Evolutionary conservation across 2,113 vertebrate species (phyloP), one percentile per base, ranked within the genome.

Genomic region (Sclerurus mexicanus): DNA sequence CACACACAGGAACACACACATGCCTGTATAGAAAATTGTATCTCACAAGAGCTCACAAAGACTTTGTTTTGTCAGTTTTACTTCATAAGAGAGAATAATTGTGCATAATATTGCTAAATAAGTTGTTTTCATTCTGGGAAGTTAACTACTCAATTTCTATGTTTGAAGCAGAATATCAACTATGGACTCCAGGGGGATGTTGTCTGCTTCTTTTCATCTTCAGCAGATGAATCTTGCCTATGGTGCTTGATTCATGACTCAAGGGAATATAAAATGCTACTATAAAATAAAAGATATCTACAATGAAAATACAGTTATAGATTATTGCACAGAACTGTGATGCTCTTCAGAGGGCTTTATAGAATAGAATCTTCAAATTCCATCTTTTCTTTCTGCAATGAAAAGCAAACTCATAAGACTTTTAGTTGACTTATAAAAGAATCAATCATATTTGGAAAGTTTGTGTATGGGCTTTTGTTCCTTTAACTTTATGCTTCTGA

Each of bases 221-320:
- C 84, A 85, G 72, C 66, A 94, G 84, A 89, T 95, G 93, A 96
- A 95, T 93, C 81, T 97, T 93, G 95, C 93, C 85, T 89, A 79
- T 93, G 85, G 92, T 97, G 71, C 62, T 92, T 91, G 93, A 96
- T 90, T 95, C 93, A 94, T 87, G 85, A 94, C 96, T 96, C 92
- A 78, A 84, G 89, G 84, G 95, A 97, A 73, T 92, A 77, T 68
- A 86, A 97, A 96, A 94, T 86, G 75, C 40, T 96, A 63, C 85
- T 91, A 93, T 93, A 96, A 96, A 97, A 96, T 96, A 97, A 95
- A 97, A 95, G 89, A 85, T 87, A 94, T 93, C 93, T 94, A 91
- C 89, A 95, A 90, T 95, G 94, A 95, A 94, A 95, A 96, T 96
- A 80, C 62, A 87, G 78, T 95, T 97, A 95, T 74, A 96, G 88